Evolutionary conservation across 2,113 vertebrate genomes (phyloP), one percentile per base, ranked within the genome.

Genomic region (Genyomyrus donnyi): DNA sequence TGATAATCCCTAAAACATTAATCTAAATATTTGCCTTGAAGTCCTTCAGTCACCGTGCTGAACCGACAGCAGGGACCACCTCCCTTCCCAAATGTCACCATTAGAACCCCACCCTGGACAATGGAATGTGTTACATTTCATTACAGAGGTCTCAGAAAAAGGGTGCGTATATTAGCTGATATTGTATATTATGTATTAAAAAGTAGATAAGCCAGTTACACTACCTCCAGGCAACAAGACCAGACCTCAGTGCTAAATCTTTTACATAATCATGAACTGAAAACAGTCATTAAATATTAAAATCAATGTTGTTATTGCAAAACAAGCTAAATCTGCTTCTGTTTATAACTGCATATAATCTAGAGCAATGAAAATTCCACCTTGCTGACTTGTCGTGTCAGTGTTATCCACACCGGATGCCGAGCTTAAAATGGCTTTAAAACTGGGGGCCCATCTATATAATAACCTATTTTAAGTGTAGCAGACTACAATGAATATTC

Each of bases 371-470:
- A 80, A 80, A 80, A 80, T 80, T 80, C 35, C 35, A 42, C 74
- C 35, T 19, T 42, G 31, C n/a, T 86, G n/a, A 50, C 45, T 27
- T 11, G n/a, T 5, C 3, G 11, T 13, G 84, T 86, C n/a, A 2
- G 84, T 10, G 24, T 49, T 86, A 49, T 48, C 45, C 10, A 15
- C 9, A 48, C n/a, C 21, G 42, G 88, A 39, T 62, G 62, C 90
- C 45, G 70, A 2, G 17, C 74, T 19, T 62, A 93, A 90, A 93
- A 92, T 90, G 91, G 89, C 84, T 2, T 27, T 92, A 94, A 95
- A 94, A 95, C 93, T 94, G 94, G 94, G 92, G 15, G 35, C 53
- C 52, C 66, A 90, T 42, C 52, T 87, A 83, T 50, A 88, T 86
- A 80, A 80, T 80, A 27, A 85, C 45, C 91, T 92, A 90, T 93